Percentiles rank a stretch among this genome's conserved stretches.
Evolutionary conservation across 2,113 vertebrate genomes (phyloP).

Genomic region (Saimiri boliviensis): DNA sequence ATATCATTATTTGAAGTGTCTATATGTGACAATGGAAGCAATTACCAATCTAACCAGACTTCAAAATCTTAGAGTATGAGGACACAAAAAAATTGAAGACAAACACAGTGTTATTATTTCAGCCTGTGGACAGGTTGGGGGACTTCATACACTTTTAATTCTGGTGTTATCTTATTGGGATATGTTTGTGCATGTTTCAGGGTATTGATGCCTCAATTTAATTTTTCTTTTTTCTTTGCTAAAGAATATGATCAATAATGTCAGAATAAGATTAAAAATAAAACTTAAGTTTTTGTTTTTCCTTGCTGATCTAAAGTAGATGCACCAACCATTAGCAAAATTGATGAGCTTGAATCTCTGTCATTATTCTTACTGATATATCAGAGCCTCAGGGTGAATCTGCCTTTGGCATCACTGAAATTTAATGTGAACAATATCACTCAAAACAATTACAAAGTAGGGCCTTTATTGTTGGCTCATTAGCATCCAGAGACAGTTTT

Average conservation of each 20-base stretch:
- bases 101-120: not conserved
- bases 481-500: slow-evolving; percentile 68
- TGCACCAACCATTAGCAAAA: slow-evolving; percentile 46
- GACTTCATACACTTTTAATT: not conserved
- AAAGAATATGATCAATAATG: slow-evolving; percentile 47
- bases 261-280: slow-evolving; percentile 50
- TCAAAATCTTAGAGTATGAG: not conserved
- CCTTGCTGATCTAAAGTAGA: slow-evolving; percentile 50
- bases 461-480: slow-evolving; percentile 59
- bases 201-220: not conserved
- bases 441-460: slow-evolving; percentile 44
- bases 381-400: slow-evolving; percentile 16
- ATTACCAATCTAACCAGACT: not conserved
- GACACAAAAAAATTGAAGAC: not conserved
- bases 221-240: not conserved
- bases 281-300: slow-evolving; percentile 48
- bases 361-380: slow-evolving; percentile 53
- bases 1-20: slow-evolving; percentile 47
- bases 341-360: slow-evolving; percentile 44
- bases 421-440: slow-evolving; percentile 57
- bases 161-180: not conserved
- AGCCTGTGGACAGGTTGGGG: not conserved
- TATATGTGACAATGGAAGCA: not conserved
- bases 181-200: not conserved
- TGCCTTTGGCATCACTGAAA: slow-evolving; percentile 52